phyloP scores from a whole-genome alignment of 2,113 vertebrate species.

The Raja brachyura region DNA sequence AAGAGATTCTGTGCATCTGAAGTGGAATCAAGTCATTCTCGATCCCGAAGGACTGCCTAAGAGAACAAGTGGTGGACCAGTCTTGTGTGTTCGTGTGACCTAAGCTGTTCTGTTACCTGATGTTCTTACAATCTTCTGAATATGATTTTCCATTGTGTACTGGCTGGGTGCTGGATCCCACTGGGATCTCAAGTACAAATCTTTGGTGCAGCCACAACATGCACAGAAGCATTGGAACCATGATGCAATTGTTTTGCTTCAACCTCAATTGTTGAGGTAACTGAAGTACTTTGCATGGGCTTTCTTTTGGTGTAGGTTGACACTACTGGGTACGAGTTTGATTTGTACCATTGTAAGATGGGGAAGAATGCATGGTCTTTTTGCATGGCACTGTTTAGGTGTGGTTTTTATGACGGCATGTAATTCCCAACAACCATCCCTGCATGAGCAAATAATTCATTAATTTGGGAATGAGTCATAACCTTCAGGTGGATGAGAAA shows the following conservation, averaged over 20 bases:
- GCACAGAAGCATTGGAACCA: background rate
- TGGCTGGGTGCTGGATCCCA: too few relatives aligned
- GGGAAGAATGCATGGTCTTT: background rate
- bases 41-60: too few relatives aligned
- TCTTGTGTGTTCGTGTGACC: too few relatives aligned
- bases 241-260: background rate
- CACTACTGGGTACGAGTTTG: background rate
- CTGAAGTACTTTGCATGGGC: background rate
- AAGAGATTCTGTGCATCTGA: too few relatives aligned
- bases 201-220: background rate
- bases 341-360: background rate
- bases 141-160: background rate
- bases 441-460: background rate
- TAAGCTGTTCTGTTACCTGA: too few relatives aligned
- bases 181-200: background rate
- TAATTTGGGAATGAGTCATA: conserved; percentile 28
- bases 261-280: background rate
- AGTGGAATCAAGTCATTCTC: too few relatives aligned
- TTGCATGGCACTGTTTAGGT: conserved; percentile 1
- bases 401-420: background rate
- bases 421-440: background rate
- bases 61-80: too few relatives aligned
- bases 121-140: too few relatives aligned
- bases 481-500: conserved; percentile 17
- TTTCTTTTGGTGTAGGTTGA: background rate